Evolutionary conservation across 2,113 vertebrate species (phyloP), one percentile per base, ranked within the genome.

Genomic region (Bujurquina vittata): DNA sequence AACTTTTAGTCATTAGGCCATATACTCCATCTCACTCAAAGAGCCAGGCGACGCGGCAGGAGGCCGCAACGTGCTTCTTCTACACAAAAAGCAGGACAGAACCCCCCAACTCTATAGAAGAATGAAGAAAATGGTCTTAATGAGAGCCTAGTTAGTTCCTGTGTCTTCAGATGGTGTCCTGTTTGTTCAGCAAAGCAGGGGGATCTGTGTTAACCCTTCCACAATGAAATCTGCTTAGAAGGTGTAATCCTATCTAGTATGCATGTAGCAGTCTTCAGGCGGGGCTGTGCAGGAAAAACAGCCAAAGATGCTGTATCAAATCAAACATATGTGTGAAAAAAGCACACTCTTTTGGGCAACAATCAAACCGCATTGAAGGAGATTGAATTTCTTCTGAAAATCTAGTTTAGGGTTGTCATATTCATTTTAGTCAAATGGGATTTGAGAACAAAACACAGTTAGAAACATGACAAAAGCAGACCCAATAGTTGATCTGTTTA

Each of bases 1-100:
- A 95, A 96, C 95, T 94, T 94, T 95, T 93, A 95, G 95, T 96
- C 95, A 96, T 96, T 96, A 96, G 95, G 92, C 93, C 92, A 94
- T 92, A 94, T 94, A 93, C 92, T 93, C 88, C 87, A 93, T 92
- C 93, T 91, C 77, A 81, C 92, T 95, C 94, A 95, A 95, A 95
- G 93, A 93, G 92, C 91, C 89, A 91, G 91, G 91, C 90, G 10
- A 92, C 94, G 26, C 93, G 84, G 93, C 92, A 89, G 96, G 95
- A 95, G 95, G 90, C 91, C 83, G 40, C 88, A 93, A 84, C 82
- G 78, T 90, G 90, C 93, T 89, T 91, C 91, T 93, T 93, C 92
- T 85, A 90, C 84, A 84, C 80, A 90, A 89, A 90, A 83, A 88
- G 74, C 79, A 81, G 75, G 79, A 88, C 79, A 81, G 82, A 85